phyloP scores from a whole-genome alignment of 2,888 invertebrate species.

The Melanostoma scalare region DNA sequence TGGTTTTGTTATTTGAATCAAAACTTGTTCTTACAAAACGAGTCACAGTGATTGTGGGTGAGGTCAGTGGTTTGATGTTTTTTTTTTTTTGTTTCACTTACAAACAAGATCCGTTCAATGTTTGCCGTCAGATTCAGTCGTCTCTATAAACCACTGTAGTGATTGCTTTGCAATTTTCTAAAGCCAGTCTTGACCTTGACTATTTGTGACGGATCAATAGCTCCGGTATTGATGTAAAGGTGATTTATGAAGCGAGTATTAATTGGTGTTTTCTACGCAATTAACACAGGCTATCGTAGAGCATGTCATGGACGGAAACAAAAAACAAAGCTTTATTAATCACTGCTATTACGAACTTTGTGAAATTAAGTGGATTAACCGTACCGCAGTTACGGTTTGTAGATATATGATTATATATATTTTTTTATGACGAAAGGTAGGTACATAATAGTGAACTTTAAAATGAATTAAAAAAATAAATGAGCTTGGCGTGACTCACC shows the following conservation, averaged over 20 bases:
- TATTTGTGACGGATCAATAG: slow-evolving; percentile 46
- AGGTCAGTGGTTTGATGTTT: slow-evolving; percentile 60
- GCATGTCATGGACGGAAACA: slow-evolving; percentile 37
- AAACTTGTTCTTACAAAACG: slow-evolving; percentile 56
- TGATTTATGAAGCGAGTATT: slow-evolving; percentile 60
- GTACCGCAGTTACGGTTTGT: slow-evolving; percentile 1
- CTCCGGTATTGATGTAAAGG: slow-evolving; percentile 52
- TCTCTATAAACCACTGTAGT: not conserved
- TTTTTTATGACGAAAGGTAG: slow-evolving; percentile 37
- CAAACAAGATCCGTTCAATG: slow-evolving; percentile 41
- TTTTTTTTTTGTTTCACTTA: slow-evolving; percentile 6
- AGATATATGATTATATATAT: not conserved
- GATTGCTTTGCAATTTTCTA: slow-evolving; percentile 20
- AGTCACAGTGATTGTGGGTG: slow-evolving; percentile 58
- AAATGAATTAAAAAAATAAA: slow-evolving; percentile 22
- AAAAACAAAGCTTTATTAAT: slow-evolving; percentile 39
- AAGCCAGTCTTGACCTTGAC: slow-evolving; percentile 55
- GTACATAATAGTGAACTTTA: slow-evolving; percentile 35
- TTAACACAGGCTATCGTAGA: slow-evolving; percentile 35
- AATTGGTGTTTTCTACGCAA: slow-evolving; percentile 43
- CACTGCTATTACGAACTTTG: slow-evolving; percentile 33
- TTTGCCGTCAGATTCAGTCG: not conserved
- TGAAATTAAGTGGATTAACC: slow-evolving; percentile 58
- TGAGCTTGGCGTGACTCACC: slow-evolving; percentile 53
- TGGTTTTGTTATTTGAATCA: slow-evolving; percentile 48